Percentiles rank a stretch among this genome's conserved stretches.
Evolutionary conservation across 2,888 invertebrate species (phyloP).

Genomic region (Muschampia plurimacula): DNA sequence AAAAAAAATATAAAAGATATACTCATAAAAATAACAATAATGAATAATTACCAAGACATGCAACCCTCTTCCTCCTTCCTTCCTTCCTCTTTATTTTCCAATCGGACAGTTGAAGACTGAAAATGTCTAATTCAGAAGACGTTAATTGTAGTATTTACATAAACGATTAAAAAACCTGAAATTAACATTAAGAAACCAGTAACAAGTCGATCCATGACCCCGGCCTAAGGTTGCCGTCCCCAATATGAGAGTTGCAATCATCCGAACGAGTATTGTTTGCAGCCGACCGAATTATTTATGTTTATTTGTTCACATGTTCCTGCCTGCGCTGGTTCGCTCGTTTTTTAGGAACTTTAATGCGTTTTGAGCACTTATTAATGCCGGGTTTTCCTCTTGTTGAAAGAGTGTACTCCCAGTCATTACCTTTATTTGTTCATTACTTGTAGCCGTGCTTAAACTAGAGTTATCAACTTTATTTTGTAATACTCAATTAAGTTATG

Average conservation of each 20-base stretch:
- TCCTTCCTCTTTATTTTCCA: too few species aligned
- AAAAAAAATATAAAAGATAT: too few species aligned
- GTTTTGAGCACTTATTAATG: neutral
- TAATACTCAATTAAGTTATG: too few species aligned
- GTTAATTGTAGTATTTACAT: too few species aligned
- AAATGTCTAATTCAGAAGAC: too few species aligned
- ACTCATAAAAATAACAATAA: too few species aligned
- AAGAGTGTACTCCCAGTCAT: neutral
- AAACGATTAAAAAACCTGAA: too few species aligned
- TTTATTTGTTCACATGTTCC: slow-evolving; percentile 4
- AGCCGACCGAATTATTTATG: slow-evolving; percentile 9
- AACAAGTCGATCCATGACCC: neutral
- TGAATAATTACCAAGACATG: too few species aligned
- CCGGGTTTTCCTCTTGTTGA: neutral
- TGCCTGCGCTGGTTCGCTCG: neutral
- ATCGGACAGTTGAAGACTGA: too few species aligned
- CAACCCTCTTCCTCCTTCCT: too few species aligned
- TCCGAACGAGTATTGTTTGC: slow-evolving; percentile 10
- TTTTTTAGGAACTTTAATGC: neutral
- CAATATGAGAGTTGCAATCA: slow-evolving; percentile 11
- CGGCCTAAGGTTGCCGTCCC: neutral
- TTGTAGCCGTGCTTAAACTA: neutral
- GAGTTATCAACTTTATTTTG: too few species aligned
- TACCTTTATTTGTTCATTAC: neutral
- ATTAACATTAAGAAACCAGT: neutral